phyloP scores from a whole-genome alignment of 2,113 vertebrate genomes.

The Cololabis saira region DNA sequence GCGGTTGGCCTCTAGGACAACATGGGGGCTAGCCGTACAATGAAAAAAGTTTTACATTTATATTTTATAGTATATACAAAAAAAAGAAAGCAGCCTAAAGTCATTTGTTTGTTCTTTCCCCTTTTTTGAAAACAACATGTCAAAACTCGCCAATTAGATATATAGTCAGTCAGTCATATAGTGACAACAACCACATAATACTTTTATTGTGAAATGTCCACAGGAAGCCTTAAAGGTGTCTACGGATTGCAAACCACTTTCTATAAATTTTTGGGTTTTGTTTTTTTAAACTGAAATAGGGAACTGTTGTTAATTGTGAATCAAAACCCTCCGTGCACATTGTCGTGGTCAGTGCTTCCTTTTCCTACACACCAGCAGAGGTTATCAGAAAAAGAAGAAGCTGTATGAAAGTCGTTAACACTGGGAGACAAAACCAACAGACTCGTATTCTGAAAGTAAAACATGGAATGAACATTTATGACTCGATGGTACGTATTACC shows the following conservation, averaged over 20 bases:
- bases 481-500: no score
- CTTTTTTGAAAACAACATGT: no score
- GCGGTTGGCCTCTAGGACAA: no score
- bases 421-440: background rate
- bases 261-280: background rate
- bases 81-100: no score
- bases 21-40: no score
- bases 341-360: constrained; percentile 4
- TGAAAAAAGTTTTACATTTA: no score
- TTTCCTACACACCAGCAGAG: constrained; percentile 1
- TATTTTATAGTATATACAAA: no score
- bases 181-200: no score
- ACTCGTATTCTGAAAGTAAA: background rate
- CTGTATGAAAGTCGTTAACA: background rate
- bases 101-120: no score
- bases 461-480: background rate
- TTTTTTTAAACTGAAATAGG: background rate
- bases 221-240: constrained; percentile 12
- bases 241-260: background rate
- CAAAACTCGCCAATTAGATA: no score
- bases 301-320: constrained; percentile 4
- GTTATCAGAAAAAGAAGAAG: constrained; percentile 3
- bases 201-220: constrained; percentile 31
- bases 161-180: no score
- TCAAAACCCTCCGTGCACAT: background rate